Percentiles rank a stretch among this genome's conserved stretches.
Evolutionary conservation across 1,140 invertebrate genomes (phyloP).

Genomic region (Caerostris extrusa): DNA sequence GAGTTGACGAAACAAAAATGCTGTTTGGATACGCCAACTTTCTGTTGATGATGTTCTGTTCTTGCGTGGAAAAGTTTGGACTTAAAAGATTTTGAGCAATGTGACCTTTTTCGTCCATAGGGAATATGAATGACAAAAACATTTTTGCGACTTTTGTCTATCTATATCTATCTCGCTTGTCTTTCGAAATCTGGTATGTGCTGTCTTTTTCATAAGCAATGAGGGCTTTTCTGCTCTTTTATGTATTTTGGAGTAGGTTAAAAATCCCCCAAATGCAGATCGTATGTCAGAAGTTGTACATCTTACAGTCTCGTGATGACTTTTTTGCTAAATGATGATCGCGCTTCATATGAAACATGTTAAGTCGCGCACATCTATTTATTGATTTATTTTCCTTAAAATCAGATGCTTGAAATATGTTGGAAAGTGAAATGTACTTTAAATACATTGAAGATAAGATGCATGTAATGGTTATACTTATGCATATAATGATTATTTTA

Average conservation of each 20-base stretch:
- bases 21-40: background rate
- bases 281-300: background rate
- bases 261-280: slow-evolving; percentile 27
- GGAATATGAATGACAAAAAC: slow-evolving; percentile 15
- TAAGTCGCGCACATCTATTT: background rate
- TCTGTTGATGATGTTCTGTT: slow-evolving; percentile 45
- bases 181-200: background rate
- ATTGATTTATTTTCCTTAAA: too few species aligned
- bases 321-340: background rate
- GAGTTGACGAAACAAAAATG: slow-evolving; percentile 58
- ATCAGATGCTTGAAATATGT: too few species aligned
- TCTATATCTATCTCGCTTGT: too few species aligned
- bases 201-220: background rate
- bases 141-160: background rate
- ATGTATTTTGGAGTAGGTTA: background rate
- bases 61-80: background rate
- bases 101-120: background rate
- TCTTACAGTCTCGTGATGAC: background rate
- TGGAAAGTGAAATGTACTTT: too few species aligned
- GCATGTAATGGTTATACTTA: too few species aligned
- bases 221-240: background rate
- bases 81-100: slow-evolving; percentile 14
- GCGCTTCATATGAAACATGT: background rate
- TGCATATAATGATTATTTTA: too few species aligned
- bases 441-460: too few species aligned